phyloP scores from a whole-genome alignment of 1,140 invertebrate genomes.

The Polypedilum vanderplanki region DNA sequence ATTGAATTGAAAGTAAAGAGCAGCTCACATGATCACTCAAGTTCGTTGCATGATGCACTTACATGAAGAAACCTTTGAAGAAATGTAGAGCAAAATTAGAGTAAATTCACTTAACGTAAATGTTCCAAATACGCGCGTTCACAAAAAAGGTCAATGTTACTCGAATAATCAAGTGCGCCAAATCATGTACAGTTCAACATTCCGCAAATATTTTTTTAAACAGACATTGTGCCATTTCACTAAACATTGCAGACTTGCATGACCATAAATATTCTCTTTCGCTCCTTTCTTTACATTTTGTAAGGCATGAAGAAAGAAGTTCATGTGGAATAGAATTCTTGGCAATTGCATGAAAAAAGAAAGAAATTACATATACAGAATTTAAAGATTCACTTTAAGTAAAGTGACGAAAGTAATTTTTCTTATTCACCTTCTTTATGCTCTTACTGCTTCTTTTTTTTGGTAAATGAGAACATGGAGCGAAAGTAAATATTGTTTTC shows the following conservation, averaged over 20 bases:
- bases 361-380: neutral
- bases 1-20: neutral
- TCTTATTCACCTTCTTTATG: neutral
- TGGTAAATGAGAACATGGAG: neutral
- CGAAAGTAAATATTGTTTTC: neutral
- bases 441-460: neutral
- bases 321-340: neutral
- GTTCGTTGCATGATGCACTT: too few relatives aligned
- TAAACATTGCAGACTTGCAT: neutral
- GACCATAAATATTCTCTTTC: neutral
- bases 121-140: neutral
- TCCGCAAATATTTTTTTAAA: slow-evolving; percentile 6
- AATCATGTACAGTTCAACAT: slow-evolving; percentile 17
- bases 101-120: neutral
- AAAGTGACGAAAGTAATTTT: slow-evolving; percentile 11
- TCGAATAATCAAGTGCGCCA: slow-evolving; percentile 2
- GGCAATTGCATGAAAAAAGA: neutral
- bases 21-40: too few relatives aligned
- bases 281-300: too few relatives aligned
- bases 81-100: neutral
- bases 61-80: neutral
- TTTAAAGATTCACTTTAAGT: neutral
- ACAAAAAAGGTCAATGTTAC: neutral
- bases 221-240: neutral
- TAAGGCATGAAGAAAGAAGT: too few relatives aligned